Percentiles rank a stretch among this genome's conserved stretches.
Evolutionary conservation across 2,888 invertebrate genomes (phyloP).

Genomic region (Epiblema foenella): DNA sequence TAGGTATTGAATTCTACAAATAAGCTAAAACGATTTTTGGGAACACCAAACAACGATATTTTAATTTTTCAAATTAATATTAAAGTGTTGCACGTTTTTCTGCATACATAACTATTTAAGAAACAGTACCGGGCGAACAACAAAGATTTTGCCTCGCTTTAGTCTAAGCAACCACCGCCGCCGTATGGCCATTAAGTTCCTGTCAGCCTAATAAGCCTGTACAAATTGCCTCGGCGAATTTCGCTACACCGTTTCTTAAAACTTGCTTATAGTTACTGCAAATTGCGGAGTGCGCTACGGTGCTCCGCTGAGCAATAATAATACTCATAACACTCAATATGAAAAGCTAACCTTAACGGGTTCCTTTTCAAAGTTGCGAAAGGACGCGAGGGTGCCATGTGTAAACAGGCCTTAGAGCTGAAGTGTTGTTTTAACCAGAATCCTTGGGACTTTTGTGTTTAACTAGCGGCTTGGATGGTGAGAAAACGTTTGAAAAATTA

Average conservation of each 20-base stretch:
- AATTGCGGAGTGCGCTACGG: conserved; percentile 27
- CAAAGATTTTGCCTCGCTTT: conserved; percentile 14
- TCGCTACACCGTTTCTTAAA: conserved; percentile 39
- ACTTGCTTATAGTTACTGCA: conserved; percentile 42
- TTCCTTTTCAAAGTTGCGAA: conserved; percentile 32
- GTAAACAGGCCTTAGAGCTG: conserved; percentile 27
- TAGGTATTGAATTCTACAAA: too few relatives aligned
- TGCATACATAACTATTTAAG: not conserved
- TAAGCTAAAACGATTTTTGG: too few relatives aligned
- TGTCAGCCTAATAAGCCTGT: conserved; percentile 38
- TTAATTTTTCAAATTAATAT: too few relatives aligned
- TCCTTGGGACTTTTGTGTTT: conserved; percentile 16
- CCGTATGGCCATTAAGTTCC: conserved; percentile 22
- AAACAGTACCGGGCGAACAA: not conserved
- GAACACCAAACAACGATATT: too few relatives aligned
- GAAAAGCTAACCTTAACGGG: conserved; percentile 34
- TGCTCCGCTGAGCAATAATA: conserved; percentile 37
- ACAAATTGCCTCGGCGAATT: conserved; percentile 31
- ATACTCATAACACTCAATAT: conserved; percentile 41
- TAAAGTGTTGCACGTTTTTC: too few relatives aligned
- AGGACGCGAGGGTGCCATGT: conserved; percentile 39
- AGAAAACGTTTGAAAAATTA: not conserved
- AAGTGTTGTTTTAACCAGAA: conserved; percentile 30
- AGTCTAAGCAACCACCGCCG: conserved; percentile 1
- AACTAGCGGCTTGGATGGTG: conserved; percentile 11